Conservation (phyloP, 2,797 vertebrate genomes). For the Uromys caudimaculatus region DNA sequence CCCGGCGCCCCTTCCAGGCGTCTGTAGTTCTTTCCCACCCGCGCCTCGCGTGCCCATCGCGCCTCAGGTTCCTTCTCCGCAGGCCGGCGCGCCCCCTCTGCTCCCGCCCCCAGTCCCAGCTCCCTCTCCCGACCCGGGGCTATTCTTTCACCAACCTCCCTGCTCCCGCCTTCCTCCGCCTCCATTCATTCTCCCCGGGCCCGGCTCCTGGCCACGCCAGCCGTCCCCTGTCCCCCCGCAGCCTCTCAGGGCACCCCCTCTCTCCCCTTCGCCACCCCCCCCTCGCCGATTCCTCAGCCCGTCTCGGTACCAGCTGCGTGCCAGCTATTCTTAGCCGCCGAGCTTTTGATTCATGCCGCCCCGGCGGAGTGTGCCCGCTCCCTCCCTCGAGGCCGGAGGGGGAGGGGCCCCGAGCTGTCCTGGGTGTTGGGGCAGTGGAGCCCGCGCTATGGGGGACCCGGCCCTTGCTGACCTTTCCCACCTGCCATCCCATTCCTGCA, state of each 20-base stretch:
- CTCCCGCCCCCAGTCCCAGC: constrained; percentile 68
- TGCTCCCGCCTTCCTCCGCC: constrained; percentile 45
- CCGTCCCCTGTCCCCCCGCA: background rate
- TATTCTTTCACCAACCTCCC: background rate
- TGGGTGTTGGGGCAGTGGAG: constrained; percentile 55
- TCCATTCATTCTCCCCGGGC: constrained; percentile 63
- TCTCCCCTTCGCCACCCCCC: constrained; percentile 33
- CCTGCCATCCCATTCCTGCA: background rate
- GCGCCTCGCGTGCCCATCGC: constrained; percentile 15
- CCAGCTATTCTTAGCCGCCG: constrained; percentile 83
- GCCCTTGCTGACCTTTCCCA: background rate
- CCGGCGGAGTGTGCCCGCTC: constrained; percentile 81
- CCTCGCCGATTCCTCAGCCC: constrained; percentile 63
- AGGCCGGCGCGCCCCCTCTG: constrained; percentile 71
- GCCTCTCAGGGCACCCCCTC: constrained; percentile 67
- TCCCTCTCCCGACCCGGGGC: constrained; percentile 17
- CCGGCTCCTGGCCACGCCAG: constrained; percentile 21
- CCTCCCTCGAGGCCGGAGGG: constrained; percentile 79
- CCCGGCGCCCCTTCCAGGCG: background rate
- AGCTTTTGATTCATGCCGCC: constrained; percentile 84
- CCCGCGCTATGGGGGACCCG: background rate
- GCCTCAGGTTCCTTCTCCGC: constrained; percentile 19
- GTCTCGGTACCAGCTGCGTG: constrained; percentile 77
- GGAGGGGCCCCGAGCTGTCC: constrained; percentile 76
- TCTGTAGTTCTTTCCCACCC: background rate